These are phyloP conservation scores for Agrenia bidenticulata DNA, from an alignment of 2,888 invertebrate genomes.

Conservation along the genomic window DNA sequence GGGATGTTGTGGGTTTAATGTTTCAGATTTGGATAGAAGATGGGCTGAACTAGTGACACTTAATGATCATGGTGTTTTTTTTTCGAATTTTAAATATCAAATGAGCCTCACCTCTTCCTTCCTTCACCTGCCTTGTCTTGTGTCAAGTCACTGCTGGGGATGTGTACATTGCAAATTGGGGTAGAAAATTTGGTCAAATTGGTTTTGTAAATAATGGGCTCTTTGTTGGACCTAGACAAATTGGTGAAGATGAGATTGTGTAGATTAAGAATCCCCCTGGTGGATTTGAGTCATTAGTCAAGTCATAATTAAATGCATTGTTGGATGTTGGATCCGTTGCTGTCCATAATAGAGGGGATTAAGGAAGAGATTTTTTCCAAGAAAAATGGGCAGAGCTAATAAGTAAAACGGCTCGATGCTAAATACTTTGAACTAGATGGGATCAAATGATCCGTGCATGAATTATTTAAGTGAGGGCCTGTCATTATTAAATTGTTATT, in stretches of 20 bases:
- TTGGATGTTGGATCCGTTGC: no score
- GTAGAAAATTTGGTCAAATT: conserved; percentile 7
- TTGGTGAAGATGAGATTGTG: conserved; percentile 4
- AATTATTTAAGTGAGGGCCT: no score
- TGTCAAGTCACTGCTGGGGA: no score
- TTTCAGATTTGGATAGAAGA: background rate
- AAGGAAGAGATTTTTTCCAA: no score
- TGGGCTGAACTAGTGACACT: conserved; percentile 9
- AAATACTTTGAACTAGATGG: no score
- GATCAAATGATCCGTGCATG: no score
- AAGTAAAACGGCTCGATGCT: no score
- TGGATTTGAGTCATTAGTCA: conserved; percentile 6
- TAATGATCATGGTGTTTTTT: conserved; percentile 1
- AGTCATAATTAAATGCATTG: background rate
- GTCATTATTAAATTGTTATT: no score
- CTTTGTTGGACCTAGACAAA: conserved; percentile 13
- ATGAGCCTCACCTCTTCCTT: background rate
- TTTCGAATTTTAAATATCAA: background rate
- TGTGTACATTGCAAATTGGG: no score
- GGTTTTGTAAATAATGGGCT: conserved; percentile 12
- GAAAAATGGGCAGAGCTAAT: no score
- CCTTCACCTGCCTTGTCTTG: no score
- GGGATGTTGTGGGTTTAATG: background rate
- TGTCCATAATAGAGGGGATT: no score
- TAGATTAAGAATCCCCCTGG: background rate